Evolutionary conservation across 2,797 vertebrate genomes (phyloP), one percentile per base, ranked within the genome.

Genomic region (Molossus molossus): DNA sequence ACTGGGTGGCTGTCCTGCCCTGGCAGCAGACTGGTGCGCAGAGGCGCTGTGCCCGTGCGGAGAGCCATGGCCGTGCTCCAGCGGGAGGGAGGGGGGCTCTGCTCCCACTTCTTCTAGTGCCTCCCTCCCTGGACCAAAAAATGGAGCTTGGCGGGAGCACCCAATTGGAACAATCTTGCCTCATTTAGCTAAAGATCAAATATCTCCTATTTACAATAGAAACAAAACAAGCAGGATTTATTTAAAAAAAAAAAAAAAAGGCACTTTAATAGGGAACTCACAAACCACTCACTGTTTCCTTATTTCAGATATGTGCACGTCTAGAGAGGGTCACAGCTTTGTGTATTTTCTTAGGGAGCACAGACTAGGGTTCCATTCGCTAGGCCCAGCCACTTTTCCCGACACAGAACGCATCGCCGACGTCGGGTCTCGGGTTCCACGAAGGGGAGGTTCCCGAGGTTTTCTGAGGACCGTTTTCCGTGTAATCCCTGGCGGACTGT

Each of bases 141-240:
- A 21, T 6, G 11, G 12, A n/a, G 29, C 4, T 65, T 20, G 69
- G 45, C 85, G 55, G 72, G 25, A 23, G 62, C 40, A 6, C 48
- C 14, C 25, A 29, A 0, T 53, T 29, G 17, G 50, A 94, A 33
- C 6, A 10, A 13, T 48, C 79, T 65, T 75, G 65, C 53, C 6
- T 90, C 53, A 3, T 8, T 9, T 10, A 87, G 67, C 21, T 3
- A 23, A 85, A 29, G 5, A 60, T 75, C 55, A 55, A 25, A 62
- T 11, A 33, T 75, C 50, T 84, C 6, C 40, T 80, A 5, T 82
- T 86, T 86, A 65, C 50, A n/a, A 6, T 33, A 88, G 67, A 53
- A 90, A 65, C 75, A n/a, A 65, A 84, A 67, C 45, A 75, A 90
- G 77, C 60, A 14, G 33, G 33, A 14, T 83, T 90, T 83, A 53